These are phyloP conservation scores for Plecotus auritus DNA, from an alignment of 2,113 vertebrate genomes.

Conservation along the genomic window DNA sequence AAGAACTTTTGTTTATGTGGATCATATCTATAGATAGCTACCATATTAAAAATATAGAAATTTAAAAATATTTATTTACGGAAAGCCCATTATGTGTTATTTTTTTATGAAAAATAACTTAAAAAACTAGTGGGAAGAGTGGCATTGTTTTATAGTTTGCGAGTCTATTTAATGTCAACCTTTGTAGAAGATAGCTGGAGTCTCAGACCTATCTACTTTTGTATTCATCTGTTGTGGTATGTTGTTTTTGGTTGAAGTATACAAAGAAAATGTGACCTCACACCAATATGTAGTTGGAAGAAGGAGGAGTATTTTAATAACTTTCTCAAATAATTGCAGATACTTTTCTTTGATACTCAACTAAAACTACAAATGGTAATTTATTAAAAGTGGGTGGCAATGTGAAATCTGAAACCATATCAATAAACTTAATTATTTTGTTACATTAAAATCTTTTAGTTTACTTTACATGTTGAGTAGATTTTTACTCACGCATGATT, in stretches of 20 bases:
- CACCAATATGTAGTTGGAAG: background rate
- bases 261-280: background rate
- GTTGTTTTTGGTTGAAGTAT: slow-evolving; percentile 20
- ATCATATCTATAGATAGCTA: background rate
- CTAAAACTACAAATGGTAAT: background rate
- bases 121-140: background rate
- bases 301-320: slow-evolving; percentile 31
- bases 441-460: background rate
- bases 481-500: background rate
- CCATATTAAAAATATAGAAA: slow-evolving; percentile 10
- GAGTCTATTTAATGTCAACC: background rate
- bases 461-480: background rate
- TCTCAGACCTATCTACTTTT: background rate
- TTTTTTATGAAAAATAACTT: slow-evolving; percentile 1
- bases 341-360: slow-evolving; percentile 1
- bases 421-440: background rate
- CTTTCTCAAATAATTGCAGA: slow-evolving; percentile 26
- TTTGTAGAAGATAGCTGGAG: background rate
- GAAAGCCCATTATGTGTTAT: background rate
- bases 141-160: background rate
- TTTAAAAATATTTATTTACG: background rate
- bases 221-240: background rate
- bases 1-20: background rate
- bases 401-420: background rate
- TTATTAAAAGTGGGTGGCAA: background rate